These are phyloP conservation scores for Phthorimaea operculella DNA, from an alignment of 1,140 invertebrate species.

Conservation along the genomic window DNA sequence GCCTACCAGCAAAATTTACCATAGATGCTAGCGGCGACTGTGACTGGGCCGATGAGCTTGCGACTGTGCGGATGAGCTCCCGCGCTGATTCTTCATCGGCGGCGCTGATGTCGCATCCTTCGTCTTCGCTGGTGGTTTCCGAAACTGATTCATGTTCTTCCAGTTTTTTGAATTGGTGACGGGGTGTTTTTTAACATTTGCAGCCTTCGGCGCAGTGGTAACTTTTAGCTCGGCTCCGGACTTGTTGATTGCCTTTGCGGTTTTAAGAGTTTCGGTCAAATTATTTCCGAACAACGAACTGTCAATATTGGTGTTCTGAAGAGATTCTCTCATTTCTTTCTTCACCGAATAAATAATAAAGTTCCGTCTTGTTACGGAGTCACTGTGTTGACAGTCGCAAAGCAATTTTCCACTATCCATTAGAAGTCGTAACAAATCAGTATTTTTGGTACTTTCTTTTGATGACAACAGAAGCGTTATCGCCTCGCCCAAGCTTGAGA, in stretches of 20 bases:
- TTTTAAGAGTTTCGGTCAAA: conserved; percentile 6
- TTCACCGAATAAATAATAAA: conserved; percentile 2
- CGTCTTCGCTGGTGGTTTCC: background rate
- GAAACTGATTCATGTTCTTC: background rate
- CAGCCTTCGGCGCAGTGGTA: background rate
- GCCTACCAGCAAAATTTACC: background rate
- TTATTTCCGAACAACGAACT: conserved; percentile 7
- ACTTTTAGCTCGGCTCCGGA: conserved; percentile 8
- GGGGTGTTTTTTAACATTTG: conserved; percentile 4
- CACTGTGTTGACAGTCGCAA: conserved; percentile 1
- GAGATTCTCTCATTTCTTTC: conserved; percentile 8
- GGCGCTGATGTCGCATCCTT: background rate
- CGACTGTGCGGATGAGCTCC: background rate
- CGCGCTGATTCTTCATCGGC: background rate
- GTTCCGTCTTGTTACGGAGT: background rate
- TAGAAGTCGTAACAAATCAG: background rate
- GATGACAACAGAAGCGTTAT: background rate
- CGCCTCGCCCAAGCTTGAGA: background rate
- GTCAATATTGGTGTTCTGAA: conserved; percentile 4
- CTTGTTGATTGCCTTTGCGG: conserved; percentile 5
- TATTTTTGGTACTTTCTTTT: conserved; percentile 5
- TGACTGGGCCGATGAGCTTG: background rate
- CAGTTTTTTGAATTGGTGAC: no score
- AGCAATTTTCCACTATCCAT: conserved; percentile 2
- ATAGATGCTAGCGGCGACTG: background rate